Percentiles rank a stretch among this genome's conserved stretches.
These are phyloP conservation scores for Charadrius vociferus DNA, from an alignment of 2,113 vertebrate species.

Conservation along the genomic window DNA sequence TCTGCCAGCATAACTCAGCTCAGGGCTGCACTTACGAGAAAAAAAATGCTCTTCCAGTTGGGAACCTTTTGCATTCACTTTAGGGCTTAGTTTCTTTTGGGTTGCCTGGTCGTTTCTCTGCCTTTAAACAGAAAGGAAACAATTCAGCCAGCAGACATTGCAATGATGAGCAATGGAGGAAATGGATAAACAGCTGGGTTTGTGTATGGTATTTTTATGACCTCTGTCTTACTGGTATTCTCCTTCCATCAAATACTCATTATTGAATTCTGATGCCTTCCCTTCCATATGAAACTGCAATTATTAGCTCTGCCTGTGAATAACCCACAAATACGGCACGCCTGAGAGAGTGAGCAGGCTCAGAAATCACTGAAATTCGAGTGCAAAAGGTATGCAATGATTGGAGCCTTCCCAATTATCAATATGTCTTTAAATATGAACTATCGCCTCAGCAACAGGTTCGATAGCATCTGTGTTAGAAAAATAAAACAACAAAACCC, in stretches of 20 bases:
- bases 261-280: neutral
- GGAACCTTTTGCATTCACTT: neutral
- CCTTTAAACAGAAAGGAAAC: neutral
- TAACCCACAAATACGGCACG: neutral
- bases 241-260: neutral
- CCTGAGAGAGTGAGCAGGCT: neutral
- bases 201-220: constrained; percentile 23
- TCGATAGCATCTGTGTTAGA: neutral
- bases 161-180: constrained; percentile 9
- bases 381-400: neutral
- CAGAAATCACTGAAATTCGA: neutral
- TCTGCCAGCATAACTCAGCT: neutral
- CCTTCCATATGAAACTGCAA: neutral
- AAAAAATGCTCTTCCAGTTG: neutral
- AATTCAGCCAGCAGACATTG: neutral
- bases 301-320: neutral
- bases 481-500: neutral
- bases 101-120: neutral
- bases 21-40: neutral
- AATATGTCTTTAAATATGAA: neutral
- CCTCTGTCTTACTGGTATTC: constrained; percentile 1
- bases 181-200: constrained; percentile 29
- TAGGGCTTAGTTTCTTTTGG: neutral
- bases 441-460: neutral
- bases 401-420: neutral